phyloP scores from a whole-genome alignment of 2,797 vertebrate species.

The Chelidonichthys spinosus region DNA sequence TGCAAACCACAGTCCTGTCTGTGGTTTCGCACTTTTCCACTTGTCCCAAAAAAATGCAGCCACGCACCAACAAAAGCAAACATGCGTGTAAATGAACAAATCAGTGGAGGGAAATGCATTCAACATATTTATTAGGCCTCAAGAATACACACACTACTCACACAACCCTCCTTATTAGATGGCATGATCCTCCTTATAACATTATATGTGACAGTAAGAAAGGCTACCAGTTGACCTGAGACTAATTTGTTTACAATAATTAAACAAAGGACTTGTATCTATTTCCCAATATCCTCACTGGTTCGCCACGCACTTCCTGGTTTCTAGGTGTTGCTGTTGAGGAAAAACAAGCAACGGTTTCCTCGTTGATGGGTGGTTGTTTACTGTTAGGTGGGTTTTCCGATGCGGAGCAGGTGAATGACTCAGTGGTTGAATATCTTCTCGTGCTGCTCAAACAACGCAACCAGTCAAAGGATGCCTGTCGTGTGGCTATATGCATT shows the following conservation, averaged over 20 bases:
- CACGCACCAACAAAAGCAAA: background rate
- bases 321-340: constrained; percentile 37
- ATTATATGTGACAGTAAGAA: constrained; percentile 6
- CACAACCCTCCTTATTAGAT: background rate
- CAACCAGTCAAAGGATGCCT: constrained; percentile 25
- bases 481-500: background rate
- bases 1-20: background rate
- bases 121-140: background rate
- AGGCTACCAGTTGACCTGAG: constrained; percentile 4
- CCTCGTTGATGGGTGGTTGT: constrained; percentile 46
- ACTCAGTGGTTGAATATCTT: constrained; percentile 74
- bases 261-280: background rate
- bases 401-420: constrained; percentile 75
- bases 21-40: background rate
- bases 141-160: background rate
- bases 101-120: background rate
- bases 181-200: background rate
- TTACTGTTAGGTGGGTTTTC: constrained; percentile 16
- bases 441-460: constrained; percentile 77
- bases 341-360: constrained; percentile 71
- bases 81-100: background rate
- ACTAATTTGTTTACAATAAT: constrained; percentile 25
- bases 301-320: constrained; percentile 25
- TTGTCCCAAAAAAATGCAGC: background rate
- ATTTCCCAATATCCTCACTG: background rate